Evolutionary conservation across 53 echinoderm and acorn worm genomes (phyloP).

Genomic region (Glandiceps talaboti): DNA sequence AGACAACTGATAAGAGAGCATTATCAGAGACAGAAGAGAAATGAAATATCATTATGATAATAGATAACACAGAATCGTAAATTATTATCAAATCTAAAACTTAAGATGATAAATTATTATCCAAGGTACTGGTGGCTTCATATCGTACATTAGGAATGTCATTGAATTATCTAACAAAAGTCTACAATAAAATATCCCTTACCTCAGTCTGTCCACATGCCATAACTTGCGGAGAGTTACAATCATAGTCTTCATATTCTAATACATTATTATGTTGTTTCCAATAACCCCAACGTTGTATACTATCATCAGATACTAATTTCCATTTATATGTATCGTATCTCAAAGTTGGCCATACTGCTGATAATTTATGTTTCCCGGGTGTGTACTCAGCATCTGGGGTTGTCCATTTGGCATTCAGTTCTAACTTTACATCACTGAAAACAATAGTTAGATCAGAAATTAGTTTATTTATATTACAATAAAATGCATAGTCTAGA

Average conservation of each 20-base stretch:
- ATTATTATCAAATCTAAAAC: too few relatives aligned
- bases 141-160: too few relatives aligned
- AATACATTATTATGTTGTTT: background rate
- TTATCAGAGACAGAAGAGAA: too few relatives aligned
- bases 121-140: too few relatives aligned
- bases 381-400: constrained; percentile 22
- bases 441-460: too few relatives aligned
- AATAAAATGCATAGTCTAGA: too few relatives aligned
- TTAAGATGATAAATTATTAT: too few relatives aligned
- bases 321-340: constrained; percentile 27
- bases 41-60: too few relatives aligned
- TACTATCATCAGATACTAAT: background rate
- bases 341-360: constrained; percentile 41
- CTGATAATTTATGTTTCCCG: constrained; percentile 8
- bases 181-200: background rate
- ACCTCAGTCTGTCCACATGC: background rate
- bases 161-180: too few relatives aligned
- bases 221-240: background rate
- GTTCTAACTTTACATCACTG: constrained; percentile 19
- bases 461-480: too few relatives aligned
- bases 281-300: background rate
- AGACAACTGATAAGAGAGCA: too few relatives aligned
- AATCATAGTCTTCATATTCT: background rate
- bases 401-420: constrained; percentile 27
- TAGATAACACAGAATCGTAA: too few relatives aligned